Base-by-base conservation (phyloP, 2,797 vertebrate species). In the Lerista edwardsae region DNA sequence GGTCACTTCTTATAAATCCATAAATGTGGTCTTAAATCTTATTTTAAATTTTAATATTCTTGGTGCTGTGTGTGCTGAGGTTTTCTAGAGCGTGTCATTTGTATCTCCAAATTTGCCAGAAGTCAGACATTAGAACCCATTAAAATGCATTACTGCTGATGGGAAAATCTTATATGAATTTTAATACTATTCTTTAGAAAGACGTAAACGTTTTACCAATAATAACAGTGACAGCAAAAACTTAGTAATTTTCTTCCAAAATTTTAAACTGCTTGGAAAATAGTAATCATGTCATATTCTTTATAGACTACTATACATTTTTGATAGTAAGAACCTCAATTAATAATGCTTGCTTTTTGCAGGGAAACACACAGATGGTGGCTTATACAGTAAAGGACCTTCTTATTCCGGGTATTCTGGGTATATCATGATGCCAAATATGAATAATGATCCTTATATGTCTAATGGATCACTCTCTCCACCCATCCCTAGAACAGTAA, bases 361-460 rank as follows among this genome's bases (percentile, higher is more conserved):
- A 99, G 96, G 97, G 90, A 99, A 99, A 91, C 98, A 96, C 93
- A 97, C 95, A 78, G 96, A 98, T 91, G 97, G 98, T 93, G 93
- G 98, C 91, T 95, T 97, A 80, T 99, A 99, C 95, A 97, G 94
- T 96, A 99, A 99, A 96, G 97, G 97, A 89, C 98, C 98, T 88
- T 96, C 97, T 1, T 99, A 99, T 95, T 89, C 97, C 1, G 96
- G 97, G 89, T 99, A 99, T 92, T 98, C 98, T 34, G 97, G 98
- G 92, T 99, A 99, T 96, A 98, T 99, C 96, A 99, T 99, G 98
- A 99, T 99, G 98, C 97, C 97, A 96, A 99, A 98, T 96, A 98
- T 99, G 98, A 98, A 97, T 93, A 97, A 95, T 74, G 98, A 99
- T 95, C 97, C 98, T 21, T 99, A 99, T 96, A 98, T 99, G 98